Evolutionary conservation across 2,888 invertebrate genomes (phyloP), one percentile per base, ranked within the genome.

Genomic region (Periphyllus acericola): DNA sequence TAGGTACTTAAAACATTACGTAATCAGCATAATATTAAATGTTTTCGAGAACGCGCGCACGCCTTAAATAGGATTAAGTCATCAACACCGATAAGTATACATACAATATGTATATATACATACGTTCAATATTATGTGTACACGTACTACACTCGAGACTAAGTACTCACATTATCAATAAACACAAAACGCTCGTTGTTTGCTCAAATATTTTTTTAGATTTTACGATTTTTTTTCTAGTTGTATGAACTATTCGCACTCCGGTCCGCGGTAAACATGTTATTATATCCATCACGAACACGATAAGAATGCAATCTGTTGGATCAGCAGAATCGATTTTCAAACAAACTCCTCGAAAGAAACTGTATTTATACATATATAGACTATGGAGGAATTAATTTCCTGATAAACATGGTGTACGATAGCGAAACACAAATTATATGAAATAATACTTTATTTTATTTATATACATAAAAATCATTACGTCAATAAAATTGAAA

Each of bases 31-130:
- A 32, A 6, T 25, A 32, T 78, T 78, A 79, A 66, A 71, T 81
- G 46, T 29, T n/a, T 66, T 36, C 60, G 46, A 81, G 40, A 68
- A 46, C 60, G n/a, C 11, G 36, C 40, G 68, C 25, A 21, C 21
- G 46, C 21, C 46, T 71, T 29, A 25, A 52, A 82, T 34, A n/a
- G 71, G 71, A 82, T 82, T 82, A 71, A 82, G 32, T 52, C 71
- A 25, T 82, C 52, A 34, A 72, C n/a, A 19, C 36, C 36, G 46
- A 60, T 79, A 21, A 21, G 9, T 78, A 25, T 25, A 11, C 5
- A 71, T 19, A 3, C 0, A 32, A 36, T 36, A 72, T 19, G 34
- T 34, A 21, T 25, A 60, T 25, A 2, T 46, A 46, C 14, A 1
- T 3, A 46, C 14, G 14, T 14, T 14, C 46, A 46, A 46, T 11